These are phyloP conservation scores for Spheniscus mendiculus DNA, from an alignment of 2,113 vertebrate genomes.

Conservation along the genomic window DNA sequence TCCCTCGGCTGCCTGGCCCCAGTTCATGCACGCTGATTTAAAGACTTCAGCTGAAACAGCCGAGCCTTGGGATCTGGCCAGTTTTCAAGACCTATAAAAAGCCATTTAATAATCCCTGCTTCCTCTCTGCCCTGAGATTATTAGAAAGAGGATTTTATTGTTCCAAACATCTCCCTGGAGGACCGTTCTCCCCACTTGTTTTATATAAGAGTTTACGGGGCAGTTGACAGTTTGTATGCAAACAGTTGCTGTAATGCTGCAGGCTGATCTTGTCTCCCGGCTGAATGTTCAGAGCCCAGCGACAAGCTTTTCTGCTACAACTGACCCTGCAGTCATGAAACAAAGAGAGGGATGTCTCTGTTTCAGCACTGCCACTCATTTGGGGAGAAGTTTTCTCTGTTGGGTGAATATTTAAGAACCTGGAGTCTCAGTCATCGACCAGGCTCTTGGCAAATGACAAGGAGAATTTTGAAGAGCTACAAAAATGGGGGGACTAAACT, in stretches of 20 bases:
- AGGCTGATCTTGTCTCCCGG: not conserved
- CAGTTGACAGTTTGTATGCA: not conserved
- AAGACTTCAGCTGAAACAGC: not conserved
- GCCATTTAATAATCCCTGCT: slow-evolving; percentile 9
- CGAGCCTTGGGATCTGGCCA: not conserved
- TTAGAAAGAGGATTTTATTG: not conserved
- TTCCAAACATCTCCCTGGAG: not conserved
- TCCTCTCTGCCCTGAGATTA: not conserved
- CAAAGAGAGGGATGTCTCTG: not conserved
- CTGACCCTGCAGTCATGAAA: not conserved
- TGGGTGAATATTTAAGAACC: not conserved
- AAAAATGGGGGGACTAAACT: not conserved
- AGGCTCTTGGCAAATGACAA: not conserved
- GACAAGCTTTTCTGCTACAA: not conserved
- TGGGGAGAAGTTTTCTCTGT: not conserved
- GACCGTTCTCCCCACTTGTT: not conserved
- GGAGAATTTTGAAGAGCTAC: not conserved
- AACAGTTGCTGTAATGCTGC: not conserved
- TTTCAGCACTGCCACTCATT: not conserved
- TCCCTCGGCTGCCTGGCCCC: not conserved
- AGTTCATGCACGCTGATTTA: not conserved
- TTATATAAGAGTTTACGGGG: not conserved
- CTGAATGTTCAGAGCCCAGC: not conserved
- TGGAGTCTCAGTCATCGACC: not conserved
- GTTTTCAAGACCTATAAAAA: slow-evolving; percentile 46